phyloP scores from a whole-genome alignment of 2,797 vertebrate genomes.

The Gymnocypris eckloni region DNA sequence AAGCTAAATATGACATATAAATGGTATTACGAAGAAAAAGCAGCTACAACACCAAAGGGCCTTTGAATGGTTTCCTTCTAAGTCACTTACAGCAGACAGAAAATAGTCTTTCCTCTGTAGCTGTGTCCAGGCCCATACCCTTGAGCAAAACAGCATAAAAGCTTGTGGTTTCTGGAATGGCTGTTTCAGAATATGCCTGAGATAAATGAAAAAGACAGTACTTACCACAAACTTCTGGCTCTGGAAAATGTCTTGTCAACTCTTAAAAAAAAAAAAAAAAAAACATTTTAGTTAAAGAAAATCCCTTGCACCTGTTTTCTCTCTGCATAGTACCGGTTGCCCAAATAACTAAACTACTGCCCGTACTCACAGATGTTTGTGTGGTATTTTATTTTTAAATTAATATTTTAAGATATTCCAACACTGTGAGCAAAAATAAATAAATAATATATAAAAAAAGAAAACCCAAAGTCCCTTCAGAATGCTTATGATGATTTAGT shows the following conservation, averaged over 20 bases:
- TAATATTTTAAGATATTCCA: neutral
- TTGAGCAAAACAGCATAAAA: conserved; percentile 41
- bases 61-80: conserved; percentile 16
- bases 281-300: conserved; percentile 15
- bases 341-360: neutral
- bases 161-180: conserved; percentile 18
- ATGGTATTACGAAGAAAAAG: neutral
- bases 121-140: conserved; percentile 20
- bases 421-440: neutral
- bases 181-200: neutral
- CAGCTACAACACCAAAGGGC: conserved; percentile 2
- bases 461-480: neutral
- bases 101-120: conserved; percentile 20
- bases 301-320: conserved; percentile 8
- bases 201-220: conserved; percentile 47
- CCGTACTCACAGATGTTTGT: neutral
- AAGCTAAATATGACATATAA: neutral
- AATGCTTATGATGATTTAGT: neutral
- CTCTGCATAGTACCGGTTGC: neutral
- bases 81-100: conserved; percentile 28
- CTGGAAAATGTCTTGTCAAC: conserved; percentile 83
- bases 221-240: conserved; percentile 80
- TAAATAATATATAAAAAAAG: too few species aligned
- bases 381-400: neutral
- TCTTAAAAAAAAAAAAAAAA: conserved; percentile 65